These are phyloP conservation scores for Remorina albescens DNA, from an alignment of 2,797 vertebrate genomes.

Conservation along the genomic window DNA sequence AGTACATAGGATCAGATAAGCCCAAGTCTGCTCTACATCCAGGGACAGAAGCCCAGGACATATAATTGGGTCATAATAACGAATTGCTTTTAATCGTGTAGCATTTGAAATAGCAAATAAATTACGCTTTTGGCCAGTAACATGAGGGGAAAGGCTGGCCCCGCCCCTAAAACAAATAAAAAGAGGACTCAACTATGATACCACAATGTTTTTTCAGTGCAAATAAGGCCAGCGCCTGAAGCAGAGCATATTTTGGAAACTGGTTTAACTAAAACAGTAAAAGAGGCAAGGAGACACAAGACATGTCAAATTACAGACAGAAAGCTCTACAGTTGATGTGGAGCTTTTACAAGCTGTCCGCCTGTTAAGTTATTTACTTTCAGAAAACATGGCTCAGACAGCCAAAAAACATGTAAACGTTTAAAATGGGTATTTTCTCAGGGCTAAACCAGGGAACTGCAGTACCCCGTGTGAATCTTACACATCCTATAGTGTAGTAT, in stretches of 20 bases:
- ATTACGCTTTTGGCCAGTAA: slow-evolving; percentile 33
- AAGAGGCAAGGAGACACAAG: slow-evolving; percentile 12
- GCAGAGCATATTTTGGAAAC: slow-evolving; percentile 53
- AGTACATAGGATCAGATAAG: slow-evolving; percentile 67
- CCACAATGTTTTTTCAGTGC: slow-evolving; percentile 49
- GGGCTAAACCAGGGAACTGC: slow-evolving; percentile 13
- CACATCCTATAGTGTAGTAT: slow-evolving; percentile 31
- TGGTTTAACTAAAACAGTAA: slow-evolving; percentile 27
- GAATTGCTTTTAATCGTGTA: slow-evolving; percentile 53
- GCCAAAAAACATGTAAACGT: slow-evolving; percentile 28
- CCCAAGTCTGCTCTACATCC: slow-evolving; percentile 42
- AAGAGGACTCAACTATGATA: slow-evolving; percentile 28
- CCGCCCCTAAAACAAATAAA: slow-evolving; percentile 44
- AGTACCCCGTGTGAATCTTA: slow-evolving; percentile 28
- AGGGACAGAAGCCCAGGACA: slow-evolving; percentile 47
- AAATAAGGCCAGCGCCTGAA: slow-evolving; percentile 17
- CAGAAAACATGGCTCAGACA: slow-evolving; percentile 2
- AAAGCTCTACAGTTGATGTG: slow-evolving; percentile 1
- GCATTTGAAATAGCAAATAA: slow-evolving; percentile 52
- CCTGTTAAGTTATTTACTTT: slow-evolving; percentile 24
- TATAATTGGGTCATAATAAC: slow-evolving; percentile 60
- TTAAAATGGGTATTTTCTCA: slow-evolving; percentile 23
- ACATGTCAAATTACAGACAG: slow-evolving; percentile 32
- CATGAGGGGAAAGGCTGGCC: slow-evolving; percentile 36
- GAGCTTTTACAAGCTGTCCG: slow-evolving; percentile 11